Evolutionary conservation across 2,888 invertebrate species (phyloP), one percentile per base, ranked within the genome.

Genomic region (Muscina levida): DNA sequence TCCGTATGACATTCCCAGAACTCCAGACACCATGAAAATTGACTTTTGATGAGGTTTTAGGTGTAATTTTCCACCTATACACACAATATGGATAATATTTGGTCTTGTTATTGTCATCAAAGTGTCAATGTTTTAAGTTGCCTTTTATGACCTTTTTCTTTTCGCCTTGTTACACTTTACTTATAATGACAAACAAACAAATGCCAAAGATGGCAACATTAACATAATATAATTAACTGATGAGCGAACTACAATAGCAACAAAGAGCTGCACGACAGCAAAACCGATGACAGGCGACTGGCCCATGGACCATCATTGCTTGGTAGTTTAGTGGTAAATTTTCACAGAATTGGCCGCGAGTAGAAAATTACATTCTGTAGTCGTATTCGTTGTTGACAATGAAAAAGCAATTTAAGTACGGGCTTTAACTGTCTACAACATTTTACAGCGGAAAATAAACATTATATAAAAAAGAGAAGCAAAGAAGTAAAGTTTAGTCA

Each of bases 141-240:
- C 8, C n/a, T n/a, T 31, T 31, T 31, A 31, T 31, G 8, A 5
- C 8, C 8, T 31, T 31, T 31, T 31, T 31, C 3, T 31, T 31
- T 8, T 31, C 4, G 8, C 8, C 8, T 31, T 31, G 31, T 3
- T 31, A 31, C 31, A 5, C 8, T 31, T 5, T 31, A 3, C 31
- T 31, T 31, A 8, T 31, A 31, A 31, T 24, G n/a, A 48, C n/a
- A 66, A 39, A 57, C 22, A 17, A 56, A 44, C 22, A 67, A 67
- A 51, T 39, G 67, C 42, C 37, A 46, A 68, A 68, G 68, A 77
- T 57, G 62, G 15, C 67, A 72, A 72, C 72, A 72, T 77, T 68
- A 68, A 62, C 72, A 72, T 77, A 39, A 39, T 72, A 68, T 62
- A 77, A 72, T 68, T 77, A 72, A 68, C 62, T 67, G 62, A 62